These are phyloP conservation scores for Falcunculus frontatus DNA, from an alignment of 2,113 vertebrate species.

Conservation along the genomic window DNA sequence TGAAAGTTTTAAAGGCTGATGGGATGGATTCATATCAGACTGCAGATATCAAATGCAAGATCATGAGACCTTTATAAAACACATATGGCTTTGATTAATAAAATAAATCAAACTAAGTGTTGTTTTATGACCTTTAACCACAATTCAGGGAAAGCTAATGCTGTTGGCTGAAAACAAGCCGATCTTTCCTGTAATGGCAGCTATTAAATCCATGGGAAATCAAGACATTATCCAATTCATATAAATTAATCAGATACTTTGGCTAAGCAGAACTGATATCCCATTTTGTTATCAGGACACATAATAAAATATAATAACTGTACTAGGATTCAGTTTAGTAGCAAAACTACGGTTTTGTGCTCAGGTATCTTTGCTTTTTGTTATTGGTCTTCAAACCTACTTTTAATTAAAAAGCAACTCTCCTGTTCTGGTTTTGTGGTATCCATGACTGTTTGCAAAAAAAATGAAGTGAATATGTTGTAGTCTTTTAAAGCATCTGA, in stretches of 20 bases:
- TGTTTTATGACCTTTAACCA: constrained; percentile 47
- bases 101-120: constrained; percentile 59
- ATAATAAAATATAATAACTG: constrained; percentile 7
- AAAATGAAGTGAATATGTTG: not conserved
- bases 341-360: not conserved
- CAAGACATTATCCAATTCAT: constrained; percentile 39
- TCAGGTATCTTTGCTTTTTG: not conserved
- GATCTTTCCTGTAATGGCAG: constrained; percentile 41
- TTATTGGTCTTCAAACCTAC: not conserved
- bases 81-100: constrained; percentile 44
- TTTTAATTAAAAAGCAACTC: constrained; percentile 7
- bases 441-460: not conserved
- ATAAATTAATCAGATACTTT: constrained; percentile 47
- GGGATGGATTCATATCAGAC: not conserved
- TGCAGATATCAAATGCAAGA: constrained; percentile 4
- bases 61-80: constrained; percentile 36
- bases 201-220: constrained; percentile 33
- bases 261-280: constrained; percentile 33
- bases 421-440: not conserved
- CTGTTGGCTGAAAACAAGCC: constrained; percentile 36
- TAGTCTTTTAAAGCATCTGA: not conserved
- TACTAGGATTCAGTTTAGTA: not conserved
- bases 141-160: constrained; percentile 27
- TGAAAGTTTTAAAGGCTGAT: not conserved
- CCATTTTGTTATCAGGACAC: not conserved